Evolutionary conservation across 92 coral and sea anemone genomes (phyloP).

Genomic region (Epizoanthus rinbou): DNA sequence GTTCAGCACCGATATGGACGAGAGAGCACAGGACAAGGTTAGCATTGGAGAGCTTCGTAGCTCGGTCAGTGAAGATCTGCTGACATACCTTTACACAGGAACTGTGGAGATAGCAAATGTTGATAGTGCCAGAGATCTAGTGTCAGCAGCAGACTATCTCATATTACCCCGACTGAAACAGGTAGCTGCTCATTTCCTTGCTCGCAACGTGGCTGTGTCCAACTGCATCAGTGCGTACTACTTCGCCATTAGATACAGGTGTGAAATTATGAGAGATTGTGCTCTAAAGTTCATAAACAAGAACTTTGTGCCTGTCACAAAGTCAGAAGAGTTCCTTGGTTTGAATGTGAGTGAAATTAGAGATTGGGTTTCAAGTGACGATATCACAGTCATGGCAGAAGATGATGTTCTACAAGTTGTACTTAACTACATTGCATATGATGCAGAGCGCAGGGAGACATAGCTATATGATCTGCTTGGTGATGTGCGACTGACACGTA

Average conservation of each 20-base stretch:
- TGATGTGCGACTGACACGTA: slow-evolving; percentile 60
- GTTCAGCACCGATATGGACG: slow-evolving; percentile 81
- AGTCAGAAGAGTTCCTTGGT: slow-evolving; percentile 68
- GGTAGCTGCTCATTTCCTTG: slow-evolving; percentile 67
- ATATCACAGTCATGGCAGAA: slow-evolving; percentile 77
- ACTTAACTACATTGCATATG: slow-evolving; percentile 69
- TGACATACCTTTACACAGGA: slow-evolving; percentile 74
- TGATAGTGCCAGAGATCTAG: slow-evolving; percentile 59
- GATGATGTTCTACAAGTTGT: slow-evolving; percentile 76
- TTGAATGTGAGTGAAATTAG: slow-evolving; percentile 73
- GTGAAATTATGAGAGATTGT: slow-evolving; percentile 59
- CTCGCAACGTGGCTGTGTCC: slow-evolving; percentile 60
- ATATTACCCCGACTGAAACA: slow-evolving; percentile 63
- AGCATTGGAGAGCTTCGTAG: slow-evolving; percentile 62
- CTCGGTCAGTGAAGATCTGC: slow-evolving; percentile 62
- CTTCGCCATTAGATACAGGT: slow-evolving; percentile 78
- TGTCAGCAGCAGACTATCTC: slow-evolving; percentile 76
- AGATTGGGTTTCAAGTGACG: slow-evolving; percentile 82
- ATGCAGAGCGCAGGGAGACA: slow-evolving; percentile 62
- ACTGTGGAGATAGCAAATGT: slow-evolving; percentile 46
- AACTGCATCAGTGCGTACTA: slow-evolving; percentile 75
- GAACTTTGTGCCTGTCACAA: slow-evolving; percentile 68
- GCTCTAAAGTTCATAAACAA: slow-evolving; percentile 72
- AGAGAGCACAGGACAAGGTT: slow-evolving; percentile 58
- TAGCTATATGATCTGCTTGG: slow-evolving; percentile 69